A percentile compares a stretch with the other conserved stretches of the same genome.
phyloP scores from a whole-genome alignment of 2,797 vertebrate genomes.

The Clarias pachynema region DNA sequence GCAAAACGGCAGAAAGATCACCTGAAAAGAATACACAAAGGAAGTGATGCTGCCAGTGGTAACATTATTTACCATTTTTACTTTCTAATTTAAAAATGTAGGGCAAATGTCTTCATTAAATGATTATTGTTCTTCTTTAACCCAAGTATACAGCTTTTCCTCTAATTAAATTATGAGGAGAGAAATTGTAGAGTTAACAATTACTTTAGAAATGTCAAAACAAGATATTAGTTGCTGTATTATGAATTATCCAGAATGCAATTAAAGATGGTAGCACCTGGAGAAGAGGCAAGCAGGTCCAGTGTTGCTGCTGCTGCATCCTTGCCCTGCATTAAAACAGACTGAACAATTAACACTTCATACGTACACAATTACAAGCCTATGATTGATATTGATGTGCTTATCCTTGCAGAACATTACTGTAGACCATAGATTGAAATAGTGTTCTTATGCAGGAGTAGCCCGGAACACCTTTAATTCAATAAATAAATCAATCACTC shows the following conservation, averaged over 20 bases:
- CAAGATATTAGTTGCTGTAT: constrained; percentile 45
- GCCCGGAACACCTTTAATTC: too few relatives aligned
- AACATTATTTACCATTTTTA: constrained; percentile 62
- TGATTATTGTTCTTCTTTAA: constrained; percentile 43
- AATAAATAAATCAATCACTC: too few relatives aligned
- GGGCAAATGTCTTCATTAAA: constrained; percentile 46
- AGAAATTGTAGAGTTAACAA: constrained; percentile 57
- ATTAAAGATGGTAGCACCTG: constrained; percentile 57
- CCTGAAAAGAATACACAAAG: constrained; percentile 86
- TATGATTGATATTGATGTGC: not conserved
- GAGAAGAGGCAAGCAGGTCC: constrained; percentile 43
- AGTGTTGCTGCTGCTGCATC: constrained; percentile 49
- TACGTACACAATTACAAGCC: constrained; percentile 46
- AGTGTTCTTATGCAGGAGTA: not conserved
- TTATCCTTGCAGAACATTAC: not conserved
- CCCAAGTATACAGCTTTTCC: constrained; percentile 1
- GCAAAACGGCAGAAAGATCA: constrained; percentile 91
- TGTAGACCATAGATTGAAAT: not conserved
- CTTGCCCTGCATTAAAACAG: constrained; percentile 56
- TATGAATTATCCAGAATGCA: constrained; percentile 55
- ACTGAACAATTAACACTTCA: constrained; percentile 56
- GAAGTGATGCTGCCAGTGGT: constrained; percentile 84
- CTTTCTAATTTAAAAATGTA: constrained; percentile 32
- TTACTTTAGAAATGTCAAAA: constrained; percentile 60
- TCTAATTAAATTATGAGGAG: constrained; percentile 59